Evolutionary conservation across 2,888 invertebrate species (phyloP), one percentile per base, ranked within the genome.

Genomic region (Apamea anceps): DNA sequence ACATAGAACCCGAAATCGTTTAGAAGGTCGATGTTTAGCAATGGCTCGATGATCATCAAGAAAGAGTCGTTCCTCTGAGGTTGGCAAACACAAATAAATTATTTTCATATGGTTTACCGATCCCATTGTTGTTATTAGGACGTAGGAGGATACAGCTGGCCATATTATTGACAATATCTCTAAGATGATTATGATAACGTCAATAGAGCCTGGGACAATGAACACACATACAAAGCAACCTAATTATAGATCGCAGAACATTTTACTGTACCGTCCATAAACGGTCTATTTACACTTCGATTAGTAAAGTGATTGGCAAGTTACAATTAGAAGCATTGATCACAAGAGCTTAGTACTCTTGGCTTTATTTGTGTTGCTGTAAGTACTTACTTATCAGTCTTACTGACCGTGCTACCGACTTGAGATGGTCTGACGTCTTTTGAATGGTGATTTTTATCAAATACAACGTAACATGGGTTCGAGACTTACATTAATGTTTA

Each of bases 271-370:
- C 15, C 37, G 10, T 70, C 60, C 67, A 42, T 37, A 79, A 74
- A 68, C n/a, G 37, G 48, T 75, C 42, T 83, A 37, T 78, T 78
- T 60, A 72, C 60, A 65, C 67, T 32, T 63, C 28, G 21, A 75
- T 87, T 83, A 72, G 87, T 68, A 10, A 72, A 86, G 78, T 72
- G 63, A 86, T 86, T 84, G 87, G 32, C 60, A n/a, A 78, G 74
- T 67, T 87, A 72, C 84, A 87, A 70, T 83, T 84, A 84, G 87
- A 84, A 87, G 67, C 60, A 51, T 28, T 57, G 45, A 86, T 84
- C 37, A 60, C 57, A 75, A 72, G 81, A 37, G 51, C 42, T 65
- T 32, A 21, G 42, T 57, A 70, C 65, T 65, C 28, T 65, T 51
- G 13, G 5, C 42, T 54, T 63, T 75, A 75, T 72, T 74, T 76